Evolutionary conservation across 2,888 invertebrate genomes (phyloP).

Genomic region (Cataglyphis livida): DNA sequence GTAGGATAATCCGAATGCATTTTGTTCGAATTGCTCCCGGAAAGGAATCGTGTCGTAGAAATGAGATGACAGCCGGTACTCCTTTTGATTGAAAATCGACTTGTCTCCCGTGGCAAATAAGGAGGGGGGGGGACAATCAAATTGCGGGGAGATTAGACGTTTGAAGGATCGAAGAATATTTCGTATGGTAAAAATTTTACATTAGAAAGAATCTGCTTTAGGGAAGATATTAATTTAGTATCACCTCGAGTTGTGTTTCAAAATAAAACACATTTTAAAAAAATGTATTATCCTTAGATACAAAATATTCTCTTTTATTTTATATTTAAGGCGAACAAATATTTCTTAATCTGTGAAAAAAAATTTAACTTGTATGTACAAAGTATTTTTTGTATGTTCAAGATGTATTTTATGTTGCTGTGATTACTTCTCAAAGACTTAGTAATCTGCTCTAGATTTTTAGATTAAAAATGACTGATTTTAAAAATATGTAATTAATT

Average conservation of each 20-base stretch:
- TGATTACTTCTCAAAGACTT: not conserved
- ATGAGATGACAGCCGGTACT: not conserved
- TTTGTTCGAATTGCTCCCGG: not conserved
- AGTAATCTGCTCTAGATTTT: not conserved
- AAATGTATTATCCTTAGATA: not conserved
- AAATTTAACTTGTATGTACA: not conserved
- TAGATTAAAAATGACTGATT: not conserved
- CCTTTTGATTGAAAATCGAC: conserved; percentile 1
- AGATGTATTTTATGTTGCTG: not conserved
- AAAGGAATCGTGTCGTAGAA: not conserved
- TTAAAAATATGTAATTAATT: not conserved
- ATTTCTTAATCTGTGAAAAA: not conserved
- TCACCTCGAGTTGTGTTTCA: not conserved
- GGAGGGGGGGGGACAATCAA: not conserved
- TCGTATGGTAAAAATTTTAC: not conserved
- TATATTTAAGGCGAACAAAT: not conserved
- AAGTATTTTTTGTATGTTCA: not conserved
- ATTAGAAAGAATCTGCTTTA: not conserved
- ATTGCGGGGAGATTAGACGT: not conserved
- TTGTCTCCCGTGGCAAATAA: not conserved
- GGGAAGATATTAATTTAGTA: conserved; percentile 5
- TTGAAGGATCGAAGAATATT: not conserved
- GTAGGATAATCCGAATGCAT: conserved; percentile 7
- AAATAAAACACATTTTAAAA: not conserved
- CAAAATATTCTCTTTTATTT: not conserved